Evolutionary conservation across 1,140 invertebrate species (phyloP), one percentile per base, ranked within the genome.

Genomic region (Cyrtorhinus lividipennis): DNA sequence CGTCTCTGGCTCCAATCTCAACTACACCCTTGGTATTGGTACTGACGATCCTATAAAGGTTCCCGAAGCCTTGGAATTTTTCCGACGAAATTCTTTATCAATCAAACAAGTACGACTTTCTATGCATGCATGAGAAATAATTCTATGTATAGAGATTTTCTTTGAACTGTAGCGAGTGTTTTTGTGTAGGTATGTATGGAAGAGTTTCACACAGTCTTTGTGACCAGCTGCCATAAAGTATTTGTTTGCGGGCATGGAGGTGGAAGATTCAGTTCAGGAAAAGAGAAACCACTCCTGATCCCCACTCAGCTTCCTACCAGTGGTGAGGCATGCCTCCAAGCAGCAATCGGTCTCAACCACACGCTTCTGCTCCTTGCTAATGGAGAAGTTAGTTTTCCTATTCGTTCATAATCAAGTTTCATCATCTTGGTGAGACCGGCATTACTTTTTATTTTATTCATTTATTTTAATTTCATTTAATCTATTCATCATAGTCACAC

Each of bases 181-280:
- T 63, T 20, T 18, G 18, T 48, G n/a, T 2, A 76, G 77, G 66
- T 87, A 15, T 78, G 78, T 20, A 75, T 88, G 65, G 78, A 81
- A 64, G 86, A 86, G 71, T 88, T 85, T 71, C 87, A 89, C 72
- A 81, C 80, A 63, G 73, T 86, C 1, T 85, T 85, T 73, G 68
- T 87, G 27, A 75, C 79, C 22, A 72, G 68, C 1, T 67, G 68
- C 62, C 81, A 82, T 0, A 72, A 75, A 63, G 81, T 83, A 1
- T 88, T 79, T 74, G 78, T 79, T 25, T 86, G 85, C 74, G 87
- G 87, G 0, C 83, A 86, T 73, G 83, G 84, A n/a, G 84, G 84
- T 44, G 84, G 83, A 0, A 72, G 85, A 22, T 76, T 88, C 1
- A 86, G 86, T 0, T 77, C 82, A 59, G 77, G 77, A 0, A 71